Evolutionary conservation across 2,888 invertebrate species (phyloP).

Genomic region (Drosophila helvetica): DNA sequence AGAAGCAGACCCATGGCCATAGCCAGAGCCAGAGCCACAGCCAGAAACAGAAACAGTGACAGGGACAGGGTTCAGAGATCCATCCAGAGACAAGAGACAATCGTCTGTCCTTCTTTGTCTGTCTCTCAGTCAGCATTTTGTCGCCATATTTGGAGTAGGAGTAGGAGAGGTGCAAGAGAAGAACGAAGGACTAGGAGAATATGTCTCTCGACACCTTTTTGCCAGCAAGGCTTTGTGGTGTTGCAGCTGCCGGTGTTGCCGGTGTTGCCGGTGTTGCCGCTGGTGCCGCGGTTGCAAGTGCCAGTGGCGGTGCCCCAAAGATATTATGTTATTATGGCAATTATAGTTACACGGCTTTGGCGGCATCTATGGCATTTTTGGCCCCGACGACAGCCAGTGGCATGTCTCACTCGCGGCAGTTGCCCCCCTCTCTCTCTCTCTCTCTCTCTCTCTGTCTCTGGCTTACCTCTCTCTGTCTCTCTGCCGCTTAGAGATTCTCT

Average conservation of each 20-base stretch:
- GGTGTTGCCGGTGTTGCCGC: conserved; percentile 3
- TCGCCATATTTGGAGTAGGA: conserved; percentile 37
- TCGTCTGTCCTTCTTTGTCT: conserved; percentile 37
- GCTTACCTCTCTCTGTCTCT: neutral
- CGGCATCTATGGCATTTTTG: conserved; percentile 75
- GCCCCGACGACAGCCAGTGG: conserved; percentile 46
- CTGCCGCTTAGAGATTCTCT: conserved; percentile 28
- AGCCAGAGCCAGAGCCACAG: neutral
- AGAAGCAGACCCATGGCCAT: conserved; percentile 2
- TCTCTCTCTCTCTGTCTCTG: neutral
- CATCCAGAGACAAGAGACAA: conserved; percentile 30
- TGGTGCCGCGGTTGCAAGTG: neutral
- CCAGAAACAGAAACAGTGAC: neutral
- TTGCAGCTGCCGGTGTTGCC: conserved; percentile 15
- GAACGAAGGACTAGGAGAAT: conserved; percentile 33
- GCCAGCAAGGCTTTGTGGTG: conserved; percentile 37
- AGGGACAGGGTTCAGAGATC: neutral
- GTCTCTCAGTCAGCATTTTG: conserved; percentile 34
- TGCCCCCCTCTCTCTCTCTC: no score
- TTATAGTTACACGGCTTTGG: conserved; percentile 75
- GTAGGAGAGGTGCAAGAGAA: neutral
- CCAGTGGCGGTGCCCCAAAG: conserved; percentile 27
- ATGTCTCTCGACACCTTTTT: conserved; percentile 50
- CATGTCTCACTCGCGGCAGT: conserved; percentile 30
- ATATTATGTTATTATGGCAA: conserved; percentile 80